Evolutionary conservation across 2,113 vertebrate genomes (phyloP).

Genomic region (Anolis sagrei): DNA sequence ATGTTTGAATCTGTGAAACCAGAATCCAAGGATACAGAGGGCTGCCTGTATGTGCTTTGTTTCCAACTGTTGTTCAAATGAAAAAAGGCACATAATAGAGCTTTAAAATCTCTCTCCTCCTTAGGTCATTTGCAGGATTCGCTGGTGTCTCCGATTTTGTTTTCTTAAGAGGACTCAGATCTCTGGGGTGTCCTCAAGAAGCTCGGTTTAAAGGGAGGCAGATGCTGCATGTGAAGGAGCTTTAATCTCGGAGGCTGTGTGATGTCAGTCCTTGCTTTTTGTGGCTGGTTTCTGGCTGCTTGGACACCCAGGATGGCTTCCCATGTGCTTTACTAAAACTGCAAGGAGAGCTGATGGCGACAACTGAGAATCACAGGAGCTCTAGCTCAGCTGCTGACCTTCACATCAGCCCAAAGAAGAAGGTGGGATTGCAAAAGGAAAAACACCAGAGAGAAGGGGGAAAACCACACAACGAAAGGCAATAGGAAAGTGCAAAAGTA

Average conservation of each 20-base stretch:
- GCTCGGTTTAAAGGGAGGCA: background rate
- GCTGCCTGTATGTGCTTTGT: too few species aligned
- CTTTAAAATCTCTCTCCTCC: background rate
- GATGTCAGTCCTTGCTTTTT: background rate
- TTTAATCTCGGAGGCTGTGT: slow-evolving; percentile 4
- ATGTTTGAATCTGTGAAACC: too few species aligned
- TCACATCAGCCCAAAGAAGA: slow-evolving; percentile 23
- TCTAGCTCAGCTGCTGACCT: slow-evolving; percentile 8
- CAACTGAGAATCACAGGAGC: background rate
- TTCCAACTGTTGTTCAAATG: background rate
- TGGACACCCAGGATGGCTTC: background rate
- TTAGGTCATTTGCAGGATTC: background rate
- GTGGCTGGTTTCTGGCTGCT: background rate
- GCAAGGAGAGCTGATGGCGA: too few species aligned
- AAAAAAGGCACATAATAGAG: background rate
- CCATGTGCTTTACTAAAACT: background rate
- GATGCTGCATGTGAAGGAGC: background rate
- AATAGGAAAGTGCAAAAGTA: too few species aligned
- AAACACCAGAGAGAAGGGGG: background rate
- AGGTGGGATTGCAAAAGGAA: background rate
- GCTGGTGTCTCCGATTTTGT: background rate
- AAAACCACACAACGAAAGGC: too few species aligned
- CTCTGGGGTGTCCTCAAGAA: background rate
- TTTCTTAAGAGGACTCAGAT: background rate
- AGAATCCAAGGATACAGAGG: too few species aligned